A percentile compares a stretch with the other conserved stretches of the same genome.
These are phyloP conservation scores for Plebejus melissa DNA, from an alignment of 2,888 invertebrate species.

Conservation along the genomic window DNA sequence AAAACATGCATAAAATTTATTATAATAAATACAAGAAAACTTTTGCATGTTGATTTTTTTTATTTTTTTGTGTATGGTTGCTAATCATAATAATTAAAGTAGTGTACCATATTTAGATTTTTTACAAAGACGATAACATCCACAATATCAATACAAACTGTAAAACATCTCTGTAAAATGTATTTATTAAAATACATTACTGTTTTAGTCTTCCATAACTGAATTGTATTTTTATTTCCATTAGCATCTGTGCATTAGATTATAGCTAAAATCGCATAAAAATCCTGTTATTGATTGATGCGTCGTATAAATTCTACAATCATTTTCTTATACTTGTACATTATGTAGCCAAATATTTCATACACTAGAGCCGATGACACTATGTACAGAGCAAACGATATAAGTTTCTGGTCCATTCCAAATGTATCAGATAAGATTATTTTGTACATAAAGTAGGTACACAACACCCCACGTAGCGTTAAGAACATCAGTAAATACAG, in stretches of 20 bases:
- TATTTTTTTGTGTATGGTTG: neutral
- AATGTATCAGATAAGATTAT: constrained; percentile 62
- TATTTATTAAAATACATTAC: too few species aligned
- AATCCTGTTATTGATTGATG: neutral
- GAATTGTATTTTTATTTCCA: neutral
- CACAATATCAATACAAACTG: neutral
- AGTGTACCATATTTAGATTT: neutral
- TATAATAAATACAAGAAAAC: neutral
- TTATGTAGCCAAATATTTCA: constrained; percentile 63
- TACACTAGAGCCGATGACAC: constrained; percentile 68
- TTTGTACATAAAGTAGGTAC: constrained; percentile 66
- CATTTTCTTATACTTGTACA: constrained; percentile 58
- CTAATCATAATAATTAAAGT: too few species aligned
- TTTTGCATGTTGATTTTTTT: neutral
- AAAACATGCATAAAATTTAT: neutral
- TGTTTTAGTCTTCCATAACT: neutral
- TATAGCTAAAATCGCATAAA: neutral
- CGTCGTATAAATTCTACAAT: constrained; percentile 47
- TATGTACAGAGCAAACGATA: constrained; percentile 58
- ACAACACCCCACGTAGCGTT: constrained; percentile 69
- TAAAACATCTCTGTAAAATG: too few species aligned
- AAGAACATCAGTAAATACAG: constrained; percentile 72
- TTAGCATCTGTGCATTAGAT: too few species aligned
- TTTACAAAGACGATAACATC: neutral
- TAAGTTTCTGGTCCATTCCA: constrained; percentile 59